These are phyloP conservation scores for Gadopsis bispinosus DNA, from an alignment of 2,797 vertebrate species.

Conservation along the genomic window DNA sequence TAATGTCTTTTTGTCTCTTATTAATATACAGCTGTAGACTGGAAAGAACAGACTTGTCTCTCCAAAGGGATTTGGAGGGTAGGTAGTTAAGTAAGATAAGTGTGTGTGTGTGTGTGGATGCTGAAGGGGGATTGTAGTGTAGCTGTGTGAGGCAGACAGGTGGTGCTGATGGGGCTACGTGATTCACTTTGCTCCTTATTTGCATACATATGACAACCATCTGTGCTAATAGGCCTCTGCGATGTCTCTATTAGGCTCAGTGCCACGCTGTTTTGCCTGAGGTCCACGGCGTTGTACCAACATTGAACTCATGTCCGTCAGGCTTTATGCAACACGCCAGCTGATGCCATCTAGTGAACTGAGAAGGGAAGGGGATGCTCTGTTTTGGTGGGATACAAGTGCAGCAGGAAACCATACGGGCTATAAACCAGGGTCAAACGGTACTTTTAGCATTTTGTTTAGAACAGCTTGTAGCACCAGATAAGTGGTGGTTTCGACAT, in stretches of 20 bases:
- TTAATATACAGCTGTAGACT: slow-evolving; percentile 91
- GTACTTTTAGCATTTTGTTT: slow-evolving; percentile 56
- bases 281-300: slow-evolving; percentile 63
- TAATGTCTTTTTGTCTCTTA: slow-evolving; percentile 89
- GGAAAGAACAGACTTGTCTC: slow-evolving; percentile 82
- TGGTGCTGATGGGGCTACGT: slow-evolving; percentile 90
- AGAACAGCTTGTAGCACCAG: slow-evolving; percentile 18
- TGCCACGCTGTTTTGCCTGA: slow-evolving; percentile 73
- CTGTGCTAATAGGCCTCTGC: slow-evolving; percentile 93
- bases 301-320: slow-evolving; percentile 50
- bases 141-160: slow-evolving; percentile 90
- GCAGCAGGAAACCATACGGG: slow-evolving; percentile 50
- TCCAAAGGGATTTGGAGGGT: slow-evolving; percentile 83
- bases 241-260: slow-evolving; percentile 93
- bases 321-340: slow-evolving; percentile 61
- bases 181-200: slow-evolving; percentile 97
- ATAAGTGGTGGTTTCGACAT: slow-evolving; percentile 20
- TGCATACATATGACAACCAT: slow-evolving; percentile 99
- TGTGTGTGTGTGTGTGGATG: slow-evolving; percentile 48
- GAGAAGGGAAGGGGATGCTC: slow-evolving; percentile 24
- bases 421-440: slow-evolving; percentile 14
- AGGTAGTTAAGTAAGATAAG: slow-evolving; percentile 64
- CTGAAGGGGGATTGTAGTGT: slow-evolving; percentile 46
- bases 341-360: slow-evolving; percentile 65
- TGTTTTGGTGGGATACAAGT: slow-evolving; percentile 38